Conservation (phyloP, 2,113 vertebrate genomes). For the Bos javanicus region DNA sequence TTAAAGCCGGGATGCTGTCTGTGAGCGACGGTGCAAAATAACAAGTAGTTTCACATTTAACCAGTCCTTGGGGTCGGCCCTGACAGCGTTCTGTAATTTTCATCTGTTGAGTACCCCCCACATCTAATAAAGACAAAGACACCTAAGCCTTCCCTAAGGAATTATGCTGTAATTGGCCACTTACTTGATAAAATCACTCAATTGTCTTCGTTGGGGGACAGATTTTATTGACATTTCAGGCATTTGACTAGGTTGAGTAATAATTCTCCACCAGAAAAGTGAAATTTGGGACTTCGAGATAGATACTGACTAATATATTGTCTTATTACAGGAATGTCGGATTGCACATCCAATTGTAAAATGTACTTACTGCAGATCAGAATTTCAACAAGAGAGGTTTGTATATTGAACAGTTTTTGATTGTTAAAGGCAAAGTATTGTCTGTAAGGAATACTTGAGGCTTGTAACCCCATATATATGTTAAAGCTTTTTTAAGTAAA, state of each 20-base stretch:
- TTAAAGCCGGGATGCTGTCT: slow-evolving; percentile 62
- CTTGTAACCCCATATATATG: background rate
- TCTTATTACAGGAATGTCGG: slow-evolving; percentile 90
- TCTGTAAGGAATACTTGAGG: background rate
- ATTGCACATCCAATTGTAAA: slow-evolving; percentile 98
- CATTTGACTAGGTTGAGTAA: background rate
- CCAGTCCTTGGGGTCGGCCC: slow-evolving; percentile 21
- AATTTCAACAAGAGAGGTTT: slow-evolving; percentile 98
- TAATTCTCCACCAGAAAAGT: slow-evolving; percentile 31
- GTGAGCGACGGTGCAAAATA: slow-evolving; percentile 66
- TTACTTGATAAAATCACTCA: background rate
- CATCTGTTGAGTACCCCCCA: background rate
- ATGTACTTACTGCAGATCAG: slow-evolving; percentile 97
- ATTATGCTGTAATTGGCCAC: background rate
- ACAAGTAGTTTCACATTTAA: slow-evolving; percentile 53
- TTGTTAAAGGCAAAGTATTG: background rate
- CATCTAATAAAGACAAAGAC: slow-evolving; percentile 61
- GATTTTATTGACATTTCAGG: slow-evolving; percentile 1
- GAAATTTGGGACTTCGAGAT: background rate
- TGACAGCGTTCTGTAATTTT: slow-evolving; percentile 48
- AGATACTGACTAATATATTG: slow-evolving; percentile 9
- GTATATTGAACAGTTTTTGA: slow-evolving; percentile 30
- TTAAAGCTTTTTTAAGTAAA: background rate
- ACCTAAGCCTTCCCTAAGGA: background rate
- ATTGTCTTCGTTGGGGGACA: background rate